Evolutionary conservation across 1,140 invertebrate genomes (phyloP).

Genomic region (Drosophila bocki): DNA sequence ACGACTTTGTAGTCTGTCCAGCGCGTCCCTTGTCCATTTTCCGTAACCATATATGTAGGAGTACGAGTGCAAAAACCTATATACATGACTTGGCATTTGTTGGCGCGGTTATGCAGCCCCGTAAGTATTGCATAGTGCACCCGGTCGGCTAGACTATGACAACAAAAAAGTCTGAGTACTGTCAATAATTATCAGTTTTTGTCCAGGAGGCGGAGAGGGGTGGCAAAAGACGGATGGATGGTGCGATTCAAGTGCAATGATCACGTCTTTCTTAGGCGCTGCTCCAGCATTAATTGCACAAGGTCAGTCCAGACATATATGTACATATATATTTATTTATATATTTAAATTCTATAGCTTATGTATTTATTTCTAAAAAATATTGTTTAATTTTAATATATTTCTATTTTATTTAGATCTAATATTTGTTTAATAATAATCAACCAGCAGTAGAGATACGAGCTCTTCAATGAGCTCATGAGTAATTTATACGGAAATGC

Average conservation of each 20-base stretch:
- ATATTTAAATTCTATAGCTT: too few relatives aligned
- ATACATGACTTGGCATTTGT: slow-evolving; percentile 48
- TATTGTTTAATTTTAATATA: not conserved
- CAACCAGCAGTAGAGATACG: not conserved
- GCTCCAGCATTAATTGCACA: slow-evolving; percentile 11
- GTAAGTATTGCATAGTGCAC: slow-evolving; percentile 27
- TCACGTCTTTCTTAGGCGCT: slow-evolving; percentile 19
- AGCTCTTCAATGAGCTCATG: slow-evolving; percentile 35
- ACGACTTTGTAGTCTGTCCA: slow-evolving; percentile 6
- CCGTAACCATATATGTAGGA: too few relatives aligned
- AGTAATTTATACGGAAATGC: slow-evolving; percentile 67
- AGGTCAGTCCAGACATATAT: not conserved
- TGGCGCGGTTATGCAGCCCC: slow-evolving; percentile 23
- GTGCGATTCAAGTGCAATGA: slow-evolving; percentile 39
- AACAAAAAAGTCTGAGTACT: slow-evolving; percentile 30
- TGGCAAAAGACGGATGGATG: not conserved
- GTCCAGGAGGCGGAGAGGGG: slow-evolving; percentile 7
- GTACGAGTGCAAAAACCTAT: not conserved
- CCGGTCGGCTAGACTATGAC: slow-evolving; percentile 47
- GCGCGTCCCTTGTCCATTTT: slow-evolving; percentile 5
- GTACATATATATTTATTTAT: not conserved
- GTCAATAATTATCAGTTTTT: slow-evolving; percentile 62
- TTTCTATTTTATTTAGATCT: not conserved
- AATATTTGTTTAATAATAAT: not conserved
- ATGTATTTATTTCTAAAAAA: not conserved